Base-by-base conservation (phyloP, 2,888 invertebrate genomes). In the Mesorhabditis belari region DNA sequence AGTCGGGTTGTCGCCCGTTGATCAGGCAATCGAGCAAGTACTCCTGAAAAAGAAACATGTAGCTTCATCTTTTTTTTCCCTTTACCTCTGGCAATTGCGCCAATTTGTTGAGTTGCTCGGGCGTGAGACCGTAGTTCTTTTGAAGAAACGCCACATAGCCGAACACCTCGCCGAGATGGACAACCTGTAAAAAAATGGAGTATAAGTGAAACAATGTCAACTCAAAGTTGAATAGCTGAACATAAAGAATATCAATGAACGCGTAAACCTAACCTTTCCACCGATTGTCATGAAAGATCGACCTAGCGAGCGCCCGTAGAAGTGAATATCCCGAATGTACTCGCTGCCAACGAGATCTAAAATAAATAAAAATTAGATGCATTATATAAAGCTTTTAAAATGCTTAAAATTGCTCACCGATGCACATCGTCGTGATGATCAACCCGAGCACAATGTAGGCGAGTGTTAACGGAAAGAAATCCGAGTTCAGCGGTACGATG, bases 391-490 rank as follows among this genome's bases (percentile, higher is more conserved):
- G 9, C 25, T 55, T 12, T 28, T 55, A 12, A 17, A 25, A 25
- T 17, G 26, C 27, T 19, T 17, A 58, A 23, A 26, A 9, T 3
- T 25, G 55, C 67, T 58, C 63, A 76, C 77, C 80, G 58, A 80
- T 80, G 63, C 80, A 80, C 80, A 80, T 80, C 3, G 80, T 80
- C 4, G 80, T 80, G 61, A 80, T 79, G 49, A 80, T 79, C 35
- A 81, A 64, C 19, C 81, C 81, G 24, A 79, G 62, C 19, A 81
- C 73, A 63, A 81, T 81, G 64, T 81, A 81, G 24, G 77, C 73
- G 24, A 81, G 65, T 2, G 81, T 81, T 2, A 76, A 74, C 23
- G 77, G 74, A 29, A 81, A 66, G 64, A 77, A 81, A 23, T 79
- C 76, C 21, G 72, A 73, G 60, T 81, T 79, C 55, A 74, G 63